Conservation (phyloP, 2,113 vertebrate genomes). For the Tylochromis polylepis region DNA sequence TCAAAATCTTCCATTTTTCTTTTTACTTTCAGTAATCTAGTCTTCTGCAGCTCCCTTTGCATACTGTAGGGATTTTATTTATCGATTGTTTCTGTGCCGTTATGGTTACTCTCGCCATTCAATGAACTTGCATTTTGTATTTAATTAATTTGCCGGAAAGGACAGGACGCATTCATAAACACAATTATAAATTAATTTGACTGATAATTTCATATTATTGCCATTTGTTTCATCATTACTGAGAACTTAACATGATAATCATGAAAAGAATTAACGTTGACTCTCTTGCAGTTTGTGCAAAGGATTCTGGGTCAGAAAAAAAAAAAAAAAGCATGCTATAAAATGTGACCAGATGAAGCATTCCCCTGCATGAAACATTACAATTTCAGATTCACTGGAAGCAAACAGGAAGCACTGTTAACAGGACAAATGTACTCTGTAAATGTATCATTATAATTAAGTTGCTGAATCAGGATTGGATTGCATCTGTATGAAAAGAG, state of each 20-base stretch:
- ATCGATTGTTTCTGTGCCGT: not conserved
- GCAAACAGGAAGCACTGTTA: not conserved
- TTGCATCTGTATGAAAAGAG: not conserved
- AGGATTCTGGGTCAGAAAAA: not conserved
- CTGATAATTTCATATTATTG: too few relatives aligned
- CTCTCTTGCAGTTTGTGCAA: not conserved
- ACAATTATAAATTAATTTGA: too few relatives aligned
- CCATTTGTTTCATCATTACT: too few relatives aligned
- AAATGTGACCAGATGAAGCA: not conserved
- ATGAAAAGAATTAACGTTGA: not conserved
- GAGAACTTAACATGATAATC: not conserved
- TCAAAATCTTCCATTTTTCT: not conserved
- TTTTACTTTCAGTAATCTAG: not conserved
- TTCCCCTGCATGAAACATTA: not conserved
- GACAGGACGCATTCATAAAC: too few relatives aligned
- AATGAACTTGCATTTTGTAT: too few relatives aligned
- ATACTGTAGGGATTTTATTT: fast-evolving
- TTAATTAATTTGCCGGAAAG: too few relatives aligned
- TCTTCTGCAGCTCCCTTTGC: not conserved
- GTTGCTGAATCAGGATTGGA: fast-evolving
- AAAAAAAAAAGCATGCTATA: not conserved
- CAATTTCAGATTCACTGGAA: not conserved
- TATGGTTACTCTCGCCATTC: not conserved
- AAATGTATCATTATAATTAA: not conserved
- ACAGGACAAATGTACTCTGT: not conserved